Evolutionary conservation across 2,888 invertebrate genomes (phyloP).

Genomic region (Agrotis puta): DNA sequence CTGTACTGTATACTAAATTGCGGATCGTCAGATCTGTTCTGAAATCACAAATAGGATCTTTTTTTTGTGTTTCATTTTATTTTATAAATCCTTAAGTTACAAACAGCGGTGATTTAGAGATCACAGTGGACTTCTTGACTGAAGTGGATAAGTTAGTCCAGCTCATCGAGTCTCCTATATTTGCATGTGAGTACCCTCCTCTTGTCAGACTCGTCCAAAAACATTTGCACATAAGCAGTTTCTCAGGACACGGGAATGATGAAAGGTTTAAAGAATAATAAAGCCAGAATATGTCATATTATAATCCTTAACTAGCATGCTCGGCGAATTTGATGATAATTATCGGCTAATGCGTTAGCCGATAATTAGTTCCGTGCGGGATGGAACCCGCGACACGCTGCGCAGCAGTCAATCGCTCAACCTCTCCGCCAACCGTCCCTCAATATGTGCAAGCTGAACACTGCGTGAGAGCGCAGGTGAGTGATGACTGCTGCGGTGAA

Average conservation of each 20-base stretch:
- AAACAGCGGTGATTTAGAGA: constrained; percentile 96
- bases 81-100: constrained; percentile 60
- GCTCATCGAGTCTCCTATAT: constrained; percentile 99
- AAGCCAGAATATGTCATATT: not conserved
- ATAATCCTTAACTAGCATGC: constrained; percentile 20
- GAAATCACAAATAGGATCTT: not conserved
- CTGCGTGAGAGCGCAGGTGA: not conserved
- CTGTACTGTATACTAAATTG: not conserved
- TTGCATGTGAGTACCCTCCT: constrained; percentile 95
- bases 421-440: no score
- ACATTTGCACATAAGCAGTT: not conserved
- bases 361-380: no score
- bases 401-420: no score
- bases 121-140: constrained; percentile 98
- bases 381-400: no score
- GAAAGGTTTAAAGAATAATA: no score
- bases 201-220: not conserved
- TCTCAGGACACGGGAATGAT: not conserved
- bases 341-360: no score
- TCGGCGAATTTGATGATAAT: no score
- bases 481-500: not conserved
- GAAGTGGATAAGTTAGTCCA: constrained; percentile 99
- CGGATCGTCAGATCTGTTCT: not conserved
- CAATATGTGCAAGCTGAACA: not conserved
- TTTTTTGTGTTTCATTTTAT: constrained; percentile 5